A percentile compares a stretch with the other conserved stretches of the same genome.
Conservation (phyloP, 2,113 vertebrate genomes). For the Rhodinocichla rosea region DNA sequence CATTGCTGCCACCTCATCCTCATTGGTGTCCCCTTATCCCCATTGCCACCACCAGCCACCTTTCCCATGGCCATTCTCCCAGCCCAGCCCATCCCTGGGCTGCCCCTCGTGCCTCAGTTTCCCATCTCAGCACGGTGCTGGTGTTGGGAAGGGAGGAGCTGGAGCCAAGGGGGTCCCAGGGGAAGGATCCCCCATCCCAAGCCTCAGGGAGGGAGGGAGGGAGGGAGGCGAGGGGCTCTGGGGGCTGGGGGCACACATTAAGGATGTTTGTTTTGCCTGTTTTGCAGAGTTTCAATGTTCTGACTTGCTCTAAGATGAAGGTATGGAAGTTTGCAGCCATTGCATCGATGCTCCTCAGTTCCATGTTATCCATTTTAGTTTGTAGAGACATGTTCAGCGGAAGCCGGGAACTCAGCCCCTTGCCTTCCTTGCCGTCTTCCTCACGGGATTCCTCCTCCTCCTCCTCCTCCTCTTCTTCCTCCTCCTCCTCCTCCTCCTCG, state of each 20-base stretch:
- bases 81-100: background rate
- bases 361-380: slow-evolving; percentile 81
- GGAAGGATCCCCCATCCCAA: rapidly evolving
- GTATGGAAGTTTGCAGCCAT: slow-evolving; percentile 91
- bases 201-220: rapidly evolving
- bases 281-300: slow-evolving; percentile 87
- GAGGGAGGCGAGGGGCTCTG: background rate
- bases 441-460: slow-evolving; percentile 20
- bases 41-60: background rate
- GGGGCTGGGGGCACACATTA: rapidly evolving
- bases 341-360: slow-evolving; percentile 85
- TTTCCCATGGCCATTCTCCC: background rate
- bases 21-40: background rate
- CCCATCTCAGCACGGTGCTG: background rate
- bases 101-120: background rate
- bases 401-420: slow-evolving; percentile 28
- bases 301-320: slow-evolving; percentile 91
- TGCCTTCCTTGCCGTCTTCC: slow-evolving; percentile 26
- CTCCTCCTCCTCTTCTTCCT: background rate
- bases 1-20: rapidly evolving
- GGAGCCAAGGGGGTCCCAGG: rapidly evolving
- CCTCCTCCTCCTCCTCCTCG: background rate
- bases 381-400: slow-evolving; percentile 77
- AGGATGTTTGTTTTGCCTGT: slow-evolving; percentile 60
- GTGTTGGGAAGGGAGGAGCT: background rate